Conservation (phyloP, 2,888 invertebrate species). For the Machimus atricapillus region DNA sequence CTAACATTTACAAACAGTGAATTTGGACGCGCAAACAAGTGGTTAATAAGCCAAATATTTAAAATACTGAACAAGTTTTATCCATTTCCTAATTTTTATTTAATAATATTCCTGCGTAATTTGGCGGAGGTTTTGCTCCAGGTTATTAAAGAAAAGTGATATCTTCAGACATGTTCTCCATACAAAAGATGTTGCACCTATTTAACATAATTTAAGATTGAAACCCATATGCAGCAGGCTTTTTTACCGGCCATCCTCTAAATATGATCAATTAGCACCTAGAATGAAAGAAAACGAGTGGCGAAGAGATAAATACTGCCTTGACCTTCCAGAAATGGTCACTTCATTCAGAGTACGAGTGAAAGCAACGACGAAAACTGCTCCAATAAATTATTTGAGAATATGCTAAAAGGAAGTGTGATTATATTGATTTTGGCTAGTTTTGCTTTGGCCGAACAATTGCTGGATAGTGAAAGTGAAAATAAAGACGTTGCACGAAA, state of each 20-base stretch:
- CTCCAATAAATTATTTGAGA: neutral
- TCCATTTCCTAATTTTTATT: too few species aligned
- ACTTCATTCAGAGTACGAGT: neutral
- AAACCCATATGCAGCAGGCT: neutral
- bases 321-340: neutral
- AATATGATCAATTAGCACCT: neutral
- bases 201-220: neutral
- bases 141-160: too few species aligned
- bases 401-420: constrained; percentile 36
- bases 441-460: constrained; percentile 33
- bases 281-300: neutral
- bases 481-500: constrained; percentile 4
- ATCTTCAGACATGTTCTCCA: neutral
- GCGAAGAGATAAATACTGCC: constrained; percentile 4
- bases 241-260: neutral
- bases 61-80: too few species aligned
- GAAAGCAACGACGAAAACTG: neutral
- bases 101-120: too few species aligned
- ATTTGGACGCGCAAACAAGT: too few species aligned
- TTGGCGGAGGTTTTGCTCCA: too few species aligned
- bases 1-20: too few species aligned
- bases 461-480: constrained; percentile 10
- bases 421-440: constrained; percentile 25
- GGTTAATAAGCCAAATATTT: too few species aligned
- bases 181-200: neutral